Evolutionary conservation across 37 sponge, comb jelly and placozoan genomes (phyloP), one percentile per base, ranked within the genome.

Genomic region (Diacarnus erythraeanus): DNA sequence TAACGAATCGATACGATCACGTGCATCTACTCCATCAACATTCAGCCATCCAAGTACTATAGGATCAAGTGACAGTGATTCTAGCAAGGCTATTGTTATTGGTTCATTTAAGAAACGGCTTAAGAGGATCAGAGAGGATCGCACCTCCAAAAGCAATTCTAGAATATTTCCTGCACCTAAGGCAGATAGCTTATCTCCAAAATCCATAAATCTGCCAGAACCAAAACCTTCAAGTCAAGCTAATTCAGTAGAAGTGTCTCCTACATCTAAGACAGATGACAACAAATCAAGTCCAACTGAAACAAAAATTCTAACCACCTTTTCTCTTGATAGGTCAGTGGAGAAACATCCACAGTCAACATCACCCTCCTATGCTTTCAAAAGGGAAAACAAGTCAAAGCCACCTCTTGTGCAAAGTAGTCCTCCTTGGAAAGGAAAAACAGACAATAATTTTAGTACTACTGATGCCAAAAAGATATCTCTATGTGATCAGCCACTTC

Each of bases 41-140:
- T 20, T 43, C 23, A 20, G 3, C 38, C 42, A 71, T 10, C 21
- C 71, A 35, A 40, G 38, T 23, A 17, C 43, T 25, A 17, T 1
- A 41, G 36, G 22, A 1, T 71, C 71, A 21, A 65, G 27, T 30
- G 66, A 30, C 5, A 30, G 17, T 65, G 66, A 65, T 65, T 37
- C 42, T 4, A 71, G 22, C 15, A 74, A 74, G 56, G 74, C 35
- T 56, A 72, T 76, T 4, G 75, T 74, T 23, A 76, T 60, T 41
- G 78, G 47, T 9, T 80, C 77, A 25, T 87, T 87, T 29, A 69
- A 67, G 3, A 78, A 80, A 36, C 65, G 77, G 1, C 31, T 81
- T 39, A 87, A 77, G 58, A 76, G 63, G 63, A 64, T 87, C 18
- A 60, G 76, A 39, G 82, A 87, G 33, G 81, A 70, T 33, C 69